Evolutionary conservation across 2,888 invertebrate genomes (phyloP).

Genomic region (Mesodorylaimus sp.): DNA sequence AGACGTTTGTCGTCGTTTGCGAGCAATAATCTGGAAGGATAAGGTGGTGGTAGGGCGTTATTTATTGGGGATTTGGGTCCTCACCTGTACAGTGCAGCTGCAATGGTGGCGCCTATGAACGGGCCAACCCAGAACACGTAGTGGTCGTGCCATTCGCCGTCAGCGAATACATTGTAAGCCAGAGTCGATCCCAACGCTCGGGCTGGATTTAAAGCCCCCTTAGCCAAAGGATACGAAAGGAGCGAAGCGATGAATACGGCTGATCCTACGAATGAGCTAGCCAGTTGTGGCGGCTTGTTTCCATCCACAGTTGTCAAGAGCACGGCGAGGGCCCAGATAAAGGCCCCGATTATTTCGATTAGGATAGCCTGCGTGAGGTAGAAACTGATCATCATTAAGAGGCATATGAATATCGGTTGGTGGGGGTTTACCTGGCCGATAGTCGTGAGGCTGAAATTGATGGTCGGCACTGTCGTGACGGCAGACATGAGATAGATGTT

Average conservation of each 20-base stretch:
- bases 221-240: neutral
- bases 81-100: slow-evolving; percentile 4
- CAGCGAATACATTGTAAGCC: neutral
- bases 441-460: neutral
- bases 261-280: neutral
- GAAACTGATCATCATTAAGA: no score
- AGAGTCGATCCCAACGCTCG: neutral
- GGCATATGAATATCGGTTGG: no score
- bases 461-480: no score
- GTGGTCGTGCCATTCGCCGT: neutral
- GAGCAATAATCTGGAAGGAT: no score
- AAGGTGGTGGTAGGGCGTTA: no score
- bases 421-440: neutral
- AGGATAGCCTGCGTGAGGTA: neutral
- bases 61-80: no score
- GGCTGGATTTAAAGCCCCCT: slow-evolving; percentile 1
- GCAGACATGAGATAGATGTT: no score
- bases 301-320: neutral
- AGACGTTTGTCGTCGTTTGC: no score
- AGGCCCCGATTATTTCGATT: neutral
- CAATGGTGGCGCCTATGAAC: neutral
- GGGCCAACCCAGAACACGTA: slow-evolving; percentile 8
- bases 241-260: neutral
- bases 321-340: neutral
- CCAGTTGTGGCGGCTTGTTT: neutral